phyloP scores from a whole-genome alignment of 2,888 invertebrate genomes.

The Tiphia femorata region DNA sequence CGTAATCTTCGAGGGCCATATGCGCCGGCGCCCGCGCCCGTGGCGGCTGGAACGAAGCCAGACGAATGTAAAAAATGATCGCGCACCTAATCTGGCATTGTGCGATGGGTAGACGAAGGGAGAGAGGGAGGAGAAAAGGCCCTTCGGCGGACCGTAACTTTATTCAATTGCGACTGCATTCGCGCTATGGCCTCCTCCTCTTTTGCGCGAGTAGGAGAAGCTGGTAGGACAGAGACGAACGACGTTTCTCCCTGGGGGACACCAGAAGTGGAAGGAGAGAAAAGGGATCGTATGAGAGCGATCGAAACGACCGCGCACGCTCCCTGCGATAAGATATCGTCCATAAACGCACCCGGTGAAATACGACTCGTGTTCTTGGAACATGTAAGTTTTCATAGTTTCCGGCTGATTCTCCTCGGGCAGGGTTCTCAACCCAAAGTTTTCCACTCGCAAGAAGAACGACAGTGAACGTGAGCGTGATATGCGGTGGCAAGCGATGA shows the following conservation, averaged over 20 bases:
- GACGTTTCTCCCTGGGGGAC: neutral
- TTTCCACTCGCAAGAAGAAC: too few species aligned
- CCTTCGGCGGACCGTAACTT: slow-evolving; percentile 46
- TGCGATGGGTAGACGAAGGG: slow-evolving; percentile 34
- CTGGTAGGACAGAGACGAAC: slow-evolving; percentile 24
- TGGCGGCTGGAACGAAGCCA: slow-evolving; percentile 59
- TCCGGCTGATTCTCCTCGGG: too few species aligned
- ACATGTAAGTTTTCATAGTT: too few species aligned
- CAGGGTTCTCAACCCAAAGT: too few species aligned
- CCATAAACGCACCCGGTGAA: too few species aligned
- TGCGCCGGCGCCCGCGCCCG: slow-evolving; percentile 38
- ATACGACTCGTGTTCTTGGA: too few species aligned
- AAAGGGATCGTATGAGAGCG: slow-evolving; percentile 9
- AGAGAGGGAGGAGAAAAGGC: slow-evolving; percentile 1
- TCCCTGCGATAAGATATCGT: too few species aligned
- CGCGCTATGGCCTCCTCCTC: slow-evolving; percentile 37
- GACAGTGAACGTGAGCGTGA: too few species aligned
- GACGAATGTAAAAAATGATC: slow-evolving; percentile 56
- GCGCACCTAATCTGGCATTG: slow-evolving; percentile 60
- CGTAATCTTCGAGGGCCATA: slow-evolving; percentile 64
- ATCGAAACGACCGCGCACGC: too few species aligned
- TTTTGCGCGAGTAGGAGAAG: too few species aligned
- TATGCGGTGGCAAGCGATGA: too few species aligned
- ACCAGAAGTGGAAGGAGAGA: slow-evolving; percentile 6
- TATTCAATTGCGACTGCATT: slow-evolving; percentile 59